Evolutionary conservation across 1,140 invertebrate species (phyloP).

Genomic region (Pseudomyrmex cubaensis): DNA sequence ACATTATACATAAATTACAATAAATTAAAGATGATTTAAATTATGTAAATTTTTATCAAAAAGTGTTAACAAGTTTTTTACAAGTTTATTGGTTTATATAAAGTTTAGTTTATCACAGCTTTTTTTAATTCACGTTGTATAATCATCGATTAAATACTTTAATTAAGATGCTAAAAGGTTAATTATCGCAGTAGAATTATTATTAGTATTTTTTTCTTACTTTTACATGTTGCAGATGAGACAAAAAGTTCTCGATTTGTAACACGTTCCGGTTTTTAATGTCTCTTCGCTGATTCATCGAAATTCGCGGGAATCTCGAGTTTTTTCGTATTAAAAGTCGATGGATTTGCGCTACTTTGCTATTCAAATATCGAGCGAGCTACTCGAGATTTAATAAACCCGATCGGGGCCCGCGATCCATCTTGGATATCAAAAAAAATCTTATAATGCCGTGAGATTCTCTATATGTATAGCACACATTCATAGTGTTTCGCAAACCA

Average conservation of each 20-base stretch:
- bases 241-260: background rate
- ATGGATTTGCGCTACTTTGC: conserved; percentile 47
- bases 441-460: conserved; percentile 16
- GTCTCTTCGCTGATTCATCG: conserved; percentile 12
- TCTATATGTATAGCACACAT: background rate
- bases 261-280: conserved; percentile 10
- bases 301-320: background rate
- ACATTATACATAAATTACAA: no score
- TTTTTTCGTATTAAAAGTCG: conserved; percentile 32
- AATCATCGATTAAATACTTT: no score
- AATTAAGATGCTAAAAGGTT: no score
- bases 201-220: conserved; percentile 1
- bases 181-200: background rate
- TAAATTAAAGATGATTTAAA: no score
- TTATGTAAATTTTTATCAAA: no score
- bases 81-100: no score
- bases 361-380: conserved; percentile 33
- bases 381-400: conserved; percentile 50
- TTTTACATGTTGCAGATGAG: background rate
- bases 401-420: conserved; percentile 6
- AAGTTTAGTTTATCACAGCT: no score
- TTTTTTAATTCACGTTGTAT: no score
- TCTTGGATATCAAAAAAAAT: conserved; percentile 33
- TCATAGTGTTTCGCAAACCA: background rate
- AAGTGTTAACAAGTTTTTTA: no score